Percentiles rank a stretch among this genome's conserved stretches.
These are phyloP conservation scores for Caradrina kadenii DNA, from an alignment of 2,888 invertebrate genomes.

Conservation along the genomic window DNA sequence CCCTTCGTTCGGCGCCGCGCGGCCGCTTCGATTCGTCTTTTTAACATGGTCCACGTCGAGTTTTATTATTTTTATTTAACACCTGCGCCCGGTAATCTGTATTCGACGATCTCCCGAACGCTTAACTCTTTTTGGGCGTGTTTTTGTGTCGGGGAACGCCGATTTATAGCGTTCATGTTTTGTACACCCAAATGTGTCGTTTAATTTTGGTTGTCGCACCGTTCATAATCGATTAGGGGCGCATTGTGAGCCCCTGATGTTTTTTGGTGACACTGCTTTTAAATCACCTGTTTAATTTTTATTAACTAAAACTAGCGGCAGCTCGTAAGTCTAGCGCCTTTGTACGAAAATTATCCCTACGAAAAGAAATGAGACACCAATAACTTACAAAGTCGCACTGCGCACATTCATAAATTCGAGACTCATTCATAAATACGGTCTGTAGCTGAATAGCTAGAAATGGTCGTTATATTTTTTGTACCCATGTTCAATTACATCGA, in stretches of 20 bases:
- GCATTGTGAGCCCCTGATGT: slow-evolving; percentile 75
- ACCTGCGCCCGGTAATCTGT: slow-evolving; percentile 90
- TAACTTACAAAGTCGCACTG: slow-evolving; percentile 3
- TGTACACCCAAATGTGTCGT: slow-evolving; percentile 86
- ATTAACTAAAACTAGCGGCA: slow-evolving; percentile 13
- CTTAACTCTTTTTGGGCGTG: slow-evolving; percentile 89
- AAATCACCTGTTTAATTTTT: slow-evolving; percentile 21
- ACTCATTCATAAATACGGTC: slow-evolving; percentile 52
- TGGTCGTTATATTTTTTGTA: slow-evolving; percentile 58
- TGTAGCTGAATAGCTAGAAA: slow-evolving; percentile 45
- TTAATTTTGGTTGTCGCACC: slow-evolving; percentile 85
- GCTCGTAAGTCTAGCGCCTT: background rate
- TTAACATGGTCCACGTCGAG: slow-evolving; percentile 83
- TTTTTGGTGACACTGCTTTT: slow-evolving; percentile 45
- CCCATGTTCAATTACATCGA: slow-evolving; percentile 65
- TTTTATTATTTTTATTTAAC: slow-evolving; percentile 91
- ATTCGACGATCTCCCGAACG: slow-evolving; percentile 89
- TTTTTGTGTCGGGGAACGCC: slow-evolving; percentile 80
- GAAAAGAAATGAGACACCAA: background rate
- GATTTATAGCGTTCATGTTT: slow-evolving; percentile 86
- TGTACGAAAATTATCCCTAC: background rate
- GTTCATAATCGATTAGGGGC: slow-evolving; percentile 84
- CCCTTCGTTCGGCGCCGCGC: slow-evolving; percentile 87
- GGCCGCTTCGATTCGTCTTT: slow-evolving; percentile 86
- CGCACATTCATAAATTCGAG: slow-evolving; percentile 24